Base-by-base conservation (phyloP, 2,888 invertebrate species). In the Sesia bembeciformis region DNA sequence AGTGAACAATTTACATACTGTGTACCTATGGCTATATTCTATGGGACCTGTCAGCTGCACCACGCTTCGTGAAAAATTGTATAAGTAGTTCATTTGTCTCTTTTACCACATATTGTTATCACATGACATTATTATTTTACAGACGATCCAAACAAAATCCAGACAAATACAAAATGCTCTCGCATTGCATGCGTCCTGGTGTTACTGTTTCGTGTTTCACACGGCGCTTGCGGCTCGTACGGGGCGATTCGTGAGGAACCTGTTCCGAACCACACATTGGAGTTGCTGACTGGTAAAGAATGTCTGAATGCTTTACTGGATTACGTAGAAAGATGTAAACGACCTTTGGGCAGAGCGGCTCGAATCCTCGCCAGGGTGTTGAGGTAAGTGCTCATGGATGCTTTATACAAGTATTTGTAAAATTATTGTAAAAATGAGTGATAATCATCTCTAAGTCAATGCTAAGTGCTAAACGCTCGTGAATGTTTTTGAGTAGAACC, bases 301-400 rank as follows among this genome's bases (percentile, higher is more conserved):
- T 88, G 85, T 57, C 62, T 90, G 5, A 74, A 84, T 55, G 82
- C 87, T 0, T 66, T 91, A 50, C 68, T 91, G 1, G 88, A 88
- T 57, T 91, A 90, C 54, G 80, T 90, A 40, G 80, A 84, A 58
- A 70, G 80, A 40, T 86, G 90, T 59, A 84, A 79, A 53, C 72
- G 84, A 49, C 90, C 91, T 0, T 67, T 82, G 53, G 89, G 89
- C 38, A 74, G 90, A 57, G 91, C 90, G 0, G 85, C 90, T 3
- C 78, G 85, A 40, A 91, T 92, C 59, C 76, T 92, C n/a, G 81
- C 79, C 4, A 83, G 86, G 59, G 89, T 92, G 8, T 74, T 91
- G 52, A 88, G 90, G 92, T 91, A 70, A 61, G 61, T 8, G 8
- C 23, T 23, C 23, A 23, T 23, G 23, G 23, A 23, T 23, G 23